A percentile compares a stretch with the other conserved stretches of the same genome.
These are phyloP conservation scores for Takifugu flavidus DNA, from an alignment of 2,113 vertebrate genomes.

Conservation along the genomic window DNA sequence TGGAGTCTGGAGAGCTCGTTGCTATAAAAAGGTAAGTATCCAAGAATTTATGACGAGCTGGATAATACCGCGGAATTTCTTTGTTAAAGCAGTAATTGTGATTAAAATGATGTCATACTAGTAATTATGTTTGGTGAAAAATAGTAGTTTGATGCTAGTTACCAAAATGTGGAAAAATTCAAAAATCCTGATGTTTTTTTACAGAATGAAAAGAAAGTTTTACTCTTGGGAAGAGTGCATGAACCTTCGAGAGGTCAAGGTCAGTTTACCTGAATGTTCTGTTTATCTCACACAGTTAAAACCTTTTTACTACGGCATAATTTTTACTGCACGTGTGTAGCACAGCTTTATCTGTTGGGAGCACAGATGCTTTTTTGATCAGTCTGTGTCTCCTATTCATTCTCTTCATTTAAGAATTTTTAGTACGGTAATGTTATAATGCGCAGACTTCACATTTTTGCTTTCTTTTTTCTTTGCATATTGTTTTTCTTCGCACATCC, in stretches of 20 bases:
- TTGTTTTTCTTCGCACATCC: slow-evolving; percentile 19
- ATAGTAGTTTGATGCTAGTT: too few species aligned
- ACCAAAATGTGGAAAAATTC: too few species aligned
- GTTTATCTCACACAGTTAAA: not conserved
- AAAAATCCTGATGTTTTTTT: not conserved
- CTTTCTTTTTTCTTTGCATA: slow-evolving; percentile 47
- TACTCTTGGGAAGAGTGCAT: slow-evolving; percentile 98
- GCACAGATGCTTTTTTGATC: too few species aligned
- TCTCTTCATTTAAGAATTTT: not conserved
- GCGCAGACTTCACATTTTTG: not conserved
- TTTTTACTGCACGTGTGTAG: too few species aligned
- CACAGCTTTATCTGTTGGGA: too few species aligned
- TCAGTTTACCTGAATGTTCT: slow-evolving; percentile 49
- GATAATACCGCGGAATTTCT: not conserved
- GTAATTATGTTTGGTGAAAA: too few species aligned
- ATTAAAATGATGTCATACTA: too few species aligned
- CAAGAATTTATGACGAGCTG: not conserved
- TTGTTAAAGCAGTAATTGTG: too few species aligned
- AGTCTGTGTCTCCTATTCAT: not conserved
- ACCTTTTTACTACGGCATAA: not conserved
- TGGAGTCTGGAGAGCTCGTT: slow-evolving; percentile 93
- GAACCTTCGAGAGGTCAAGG: slow-evolving; percentile 96
- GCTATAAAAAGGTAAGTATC: slow-evolving; percentile 93
- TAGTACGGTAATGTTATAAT: not conserved
- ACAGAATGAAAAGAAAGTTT: slow-evolving; percentile 97